Evolutionary conservation across 2,113 vertebrate species (phyloP).

Genomic region (Caloenas nicobarica): DNA sequence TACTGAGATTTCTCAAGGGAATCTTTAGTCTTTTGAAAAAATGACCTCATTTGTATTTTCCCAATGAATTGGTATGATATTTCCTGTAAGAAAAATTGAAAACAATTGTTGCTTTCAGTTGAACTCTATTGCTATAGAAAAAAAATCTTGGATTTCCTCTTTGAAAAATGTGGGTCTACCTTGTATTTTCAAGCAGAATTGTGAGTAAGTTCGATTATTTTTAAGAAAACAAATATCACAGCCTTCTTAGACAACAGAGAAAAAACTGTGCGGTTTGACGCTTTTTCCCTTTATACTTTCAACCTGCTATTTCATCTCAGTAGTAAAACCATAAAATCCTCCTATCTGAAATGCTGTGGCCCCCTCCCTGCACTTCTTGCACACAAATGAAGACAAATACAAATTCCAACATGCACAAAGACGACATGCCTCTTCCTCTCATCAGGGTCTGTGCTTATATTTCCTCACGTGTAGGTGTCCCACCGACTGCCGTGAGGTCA

Average conservation of each 20-base stretch:
- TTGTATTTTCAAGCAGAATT: not conserved
- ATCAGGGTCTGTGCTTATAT: not conserved
- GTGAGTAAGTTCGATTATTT: not conserved
- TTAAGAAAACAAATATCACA: not conserved
- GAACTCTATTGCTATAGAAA: not conserved
- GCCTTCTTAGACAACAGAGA: not conserved
- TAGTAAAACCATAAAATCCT: constrained; percentile 10
- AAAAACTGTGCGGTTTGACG: not conserved
- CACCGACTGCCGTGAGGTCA: not conserved
- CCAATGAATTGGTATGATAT: constrained; percentile 69
- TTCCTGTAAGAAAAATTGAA: constrained; percentile 74
- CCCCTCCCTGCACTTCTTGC: not conserved
- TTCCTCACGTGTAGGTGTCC: not conserved
- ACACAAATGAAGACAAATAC: not conserved
- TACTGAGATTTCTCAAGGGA: constrained; percentile 77
- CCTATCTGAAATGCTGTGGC: not conserved
- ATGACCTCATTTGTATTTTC: constrained; percentile 76
- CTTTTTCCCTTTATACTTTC: not conserved
- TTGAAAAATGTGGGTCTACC: constrained; percentile 28
- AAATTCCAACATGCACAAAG: not conserved
- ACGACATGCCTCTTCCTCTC: not conserved
- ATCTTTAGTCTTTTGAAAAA: constrained; percentile 60
- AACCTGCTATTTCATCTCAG: constrained; percentile 40
- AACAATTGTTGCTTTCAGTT: constrained; percentile 73
- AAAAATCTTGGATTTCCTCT: constrained; percentile 44